Percentiles rank a stretch among this genome's conserved stretches.
phyloP scores from a whole-genome alignment of 2,888 invertebrate genomes.

The Azorinus chamasolen region DNA sequence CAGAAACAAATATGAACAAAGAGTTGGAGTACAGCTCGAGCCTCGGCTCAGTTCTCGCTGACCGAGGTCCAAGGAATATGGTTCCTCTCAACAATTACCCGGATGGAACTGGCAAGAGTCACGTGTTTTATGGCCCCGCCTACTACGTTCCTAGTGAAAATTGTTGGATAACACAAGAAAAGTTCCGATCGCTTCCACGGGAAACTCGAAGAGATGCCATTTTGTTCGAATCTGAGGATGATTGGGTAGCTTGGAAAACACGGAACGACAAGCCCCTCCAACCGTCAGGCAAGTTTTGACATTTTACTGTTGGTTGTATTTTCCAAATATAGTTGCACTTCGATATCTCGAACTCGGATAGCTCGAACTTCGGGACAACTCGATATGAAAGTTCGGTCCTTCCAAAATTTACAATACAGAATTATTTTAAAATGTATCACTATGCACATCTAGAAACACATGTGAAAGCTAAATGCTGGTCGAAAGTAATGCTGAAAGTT shows the following conservation, averaged over 20 bases:
- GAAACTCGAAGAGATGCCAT: constrained; percentile 76
- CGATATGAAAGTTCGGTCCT: too few species aligned
- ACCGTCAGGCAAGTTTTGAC: constrained; percentile 71
- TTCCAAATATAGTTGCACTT: too few species aligned
- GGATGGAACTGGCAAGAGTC: constrained; percentile 80
- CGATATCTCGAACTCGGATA: too few species aligned
- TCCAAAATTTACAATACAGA: too few species aligned
- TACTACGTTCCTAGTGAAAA: constrained; percentile 78
- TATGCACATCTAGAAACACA: too few species aligned
- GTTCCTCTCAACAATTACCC: constrained; percentile 80
- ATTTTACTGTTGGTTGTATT: too few species aligned
- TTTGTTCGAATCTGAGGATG: constrained; percentile 77
- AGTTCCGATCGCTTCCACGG: constrained; percentile 72
- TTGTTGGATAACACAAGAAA: constrained; percentile 74
- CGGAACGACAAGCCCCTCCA: constrained; percentile 61
- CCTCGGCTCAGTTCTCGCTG: constrained; percentile 70
- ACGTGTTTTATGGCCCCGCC: constrained; percentile 76
- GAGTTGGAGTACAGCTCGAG: constrained; percentile 71
- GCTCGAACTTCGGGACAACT: too few species aligned
- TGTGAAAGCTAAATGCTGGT: too few species aligned
- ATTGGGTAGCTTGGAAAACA: constrained; percentile 71
- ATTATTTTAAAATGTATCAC: too few species aligned
- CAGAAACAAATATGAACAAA: constrained; percentile 47
- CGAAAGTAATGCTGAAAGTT: too few species aligned
- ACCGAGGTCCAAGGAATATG: constrained; percentile 78